Base-by-base conservation (phyloP, 2,888 invertebrate species). In the Xylophagus ater region DNA sequence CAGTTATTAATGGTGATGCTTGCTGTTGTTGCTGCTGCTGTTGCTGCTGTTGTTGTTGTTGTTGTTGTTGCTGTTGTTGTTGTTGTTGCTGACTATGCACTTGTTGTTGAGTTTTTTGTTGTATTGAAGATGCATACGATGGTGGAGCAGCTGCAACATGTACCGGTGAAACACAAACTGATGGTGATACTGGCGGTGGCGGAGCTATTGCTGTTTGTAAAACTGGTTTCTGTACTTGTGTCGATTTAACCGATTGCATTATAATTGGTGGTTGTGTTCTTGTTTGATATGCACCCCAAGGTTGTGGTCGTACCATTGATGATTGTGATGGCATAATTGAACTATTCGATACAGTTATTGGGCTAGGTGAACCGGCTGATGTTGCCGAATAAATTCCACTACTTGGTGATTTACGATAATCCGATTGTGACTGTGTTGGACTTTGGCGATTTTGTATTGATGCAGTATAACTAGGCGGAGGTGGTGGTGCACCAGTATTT, bases 191-290 rank as follows among this genome's bases (percentile, higher is more conserved):
- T 3, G 85, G 85, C 10, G 84, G 77, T 18, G 82, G 79, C 2
- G 92, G 92, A n/a, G 88, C 92, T 34, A 90, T 87, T 8, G 94
- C 94, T 12, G 92, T 94, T 66, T 94, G 94, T 47, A 93, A 68
- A 19, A 92, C 80, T 0, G 94, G 94, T 60, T 93, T 94, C 58
- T 90, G 90, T 25, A 90, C 92, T 64, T 92, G 90, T 13, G 90
- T 90, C 67, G 90, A 90, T 62, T 89, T 89, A 13, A 94, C 94
- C 20, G 90, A 88, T 61, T 93, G 92, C 90, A 93, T 94, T 47
- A 94, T 92, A 48, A 94, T 87, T 6, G 92, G 90, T 34, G 89
- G 84, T 56, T 90, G 90, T 14, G 89, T 81, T 55, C 83, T 86
- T 25, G 88, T 81, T 61, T 92, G 92, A 42, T 62, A 65, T 39